Evolutionary conservation across 2,888 invertebrate species (phyloP).

Genomic region (Nephrotoma guestfalica): DNA sequence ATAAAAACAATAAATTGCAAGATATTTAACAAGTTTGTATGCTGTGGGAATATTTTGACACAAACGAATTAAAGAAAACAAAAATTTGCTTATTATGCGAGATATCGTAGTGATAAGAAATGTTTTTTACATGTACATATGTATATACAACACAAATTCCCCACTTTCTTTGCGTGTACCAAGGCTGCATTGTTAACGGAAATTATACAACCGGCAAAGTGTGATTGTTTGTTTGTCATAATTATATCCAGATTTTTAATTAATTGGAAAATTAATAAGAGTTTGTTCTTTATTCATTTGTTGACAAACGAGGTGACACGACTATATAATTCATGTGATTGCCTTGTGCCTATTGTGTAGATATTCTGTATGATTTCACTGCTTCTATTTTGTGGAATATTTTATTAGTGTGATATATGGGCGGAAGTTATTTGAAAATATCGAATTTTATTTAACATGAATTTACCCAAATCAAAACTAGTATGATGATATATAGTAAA

Average conservation of each 20-base stretch:
- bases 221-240: not conserved
- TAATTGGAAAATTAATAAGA: not conserved
- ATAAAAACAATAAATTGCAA: not conserved
- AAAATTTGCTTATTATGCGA: not conserved
- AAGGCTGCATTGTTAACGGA: not conserved
- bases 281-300: not conserved
- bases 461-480: not conserved
- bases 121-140: not conserved
- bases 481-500: too few species aligned
- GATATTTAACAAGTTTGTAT: too few species aligned
- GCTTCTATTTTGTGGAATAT: not conserved
- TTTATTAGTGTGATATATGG: not conserved
- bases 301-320: not conserved
- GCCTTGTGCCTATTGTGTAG: not conserved
- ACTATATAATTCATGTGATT: not conserved
- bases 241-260: not conserved
- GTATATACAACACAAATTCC: not conserved
- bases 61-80: not conserved
- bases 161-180: not conserved
- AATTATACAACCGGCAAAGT: not conserved
- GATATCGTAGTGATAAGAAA: not conserved
- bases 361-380: not conserved
- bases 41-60: not conserved
- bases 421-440: not conserved
- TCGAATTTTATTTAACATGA: not conserved